phyloP scores from a whole-genome alignment of 2,888 invertebrate species.

The Andrena praecox region DNA sequence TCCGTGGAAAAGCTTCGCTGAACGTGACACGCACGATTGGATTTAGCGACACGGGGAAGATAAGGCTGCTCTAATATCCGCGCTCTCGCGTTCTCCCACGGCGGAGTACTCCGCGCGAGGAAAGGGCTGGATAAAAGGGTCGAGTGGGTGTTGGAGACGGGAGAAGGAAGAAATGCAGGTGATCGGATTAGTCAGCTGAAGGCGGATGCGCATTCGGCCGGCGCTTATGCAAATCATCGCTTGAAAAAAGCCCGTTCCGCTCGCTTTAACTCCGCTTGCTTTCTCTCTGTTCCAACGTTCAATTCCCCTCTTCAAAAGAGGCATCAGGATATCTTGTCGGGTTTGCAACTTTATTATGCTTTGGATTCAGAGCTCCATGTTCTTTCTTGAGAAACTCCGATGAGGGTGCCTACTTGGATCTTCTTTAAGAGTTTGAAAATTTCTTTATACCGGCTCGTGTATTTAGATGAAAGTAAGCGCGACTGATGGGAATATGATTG shows the following conservation, averaged over 20 bases:
- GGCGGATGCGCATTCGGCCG: slow-evolving; percentile 14
- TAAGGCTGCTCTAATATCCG: neutral
- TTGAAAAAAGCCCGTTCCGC: slow-evolving; percentile 13
- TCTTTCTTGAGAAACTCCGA: no score
- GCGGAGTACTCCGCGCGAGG: neutral
- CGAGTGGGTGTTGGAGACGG: neutral
- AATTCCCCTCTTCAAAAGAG: neutral
- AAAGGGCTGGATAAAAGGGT: slow-evolving; percentile 12
- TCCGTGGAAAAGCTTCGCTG: neutral
- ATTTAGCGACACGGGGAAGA: neutral
- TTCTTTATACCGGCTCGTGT: no score
- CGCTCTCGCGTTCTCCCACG: neutral
- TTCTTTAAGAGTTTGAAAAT: no score
- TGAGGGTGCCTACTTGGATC: no score
- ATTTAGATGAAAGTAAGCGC: no score
- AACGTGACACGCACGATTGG: neutral
- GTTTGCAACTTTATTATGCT: neutral
- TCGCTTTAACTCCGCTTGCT: slow-evolving; percentile 9
- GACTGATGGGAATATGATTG: neutral
- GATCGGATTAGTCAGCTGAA: slow-evolving; percentile 20
- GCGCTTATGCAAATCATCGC: slow-evolving; percentile 37
- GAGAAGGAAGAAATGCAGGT: neutral
- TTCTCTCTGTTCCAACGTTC: slow-evolving; percentile 13
- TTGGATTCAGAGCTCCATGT: neutral
- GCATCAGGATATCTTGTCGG: neutral